Conservation (phyloP, 37 sponge, comb jelly and placozoan species). For the Halichondria panicea region DNA sequence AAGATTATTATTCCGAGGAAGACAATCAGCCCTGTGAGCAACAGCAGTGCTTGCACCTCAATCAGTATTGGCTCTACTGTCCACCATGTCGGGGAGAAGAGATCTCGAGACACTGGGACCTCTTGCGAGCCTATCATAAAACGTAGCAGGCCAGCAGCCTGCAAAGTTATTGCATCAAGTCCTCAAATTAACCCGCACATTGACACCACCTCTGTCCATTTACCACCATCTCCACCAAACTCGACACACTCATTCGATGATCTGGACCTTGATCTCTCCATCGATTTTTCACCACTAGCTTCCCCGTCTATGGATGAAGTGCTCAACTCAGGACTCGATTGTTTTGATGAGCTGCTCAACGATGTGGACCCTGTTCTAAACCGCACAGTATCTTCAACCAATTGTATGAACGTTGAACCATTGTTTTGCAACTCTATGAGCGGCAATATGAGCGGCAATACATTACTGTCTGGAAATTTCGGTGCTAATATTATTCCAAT, state of each 20-base stretch:
- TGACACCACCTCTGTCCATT: background rate
- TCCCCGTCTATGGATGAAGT: constrained; percentile 32
- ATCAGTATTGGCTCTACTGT: constrained; percentile 1
- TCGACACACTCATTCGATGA: constrained; percentile 41
- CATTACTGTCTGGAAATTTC: constrained; percentile 3
- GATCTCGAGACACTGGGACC: background rate
- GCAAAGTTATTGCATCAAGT: background rate
- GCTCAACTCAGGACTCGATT: constrained; percentile 36
- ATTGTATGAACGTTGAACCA: background rate
- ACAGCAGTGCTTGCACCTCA: background rate
- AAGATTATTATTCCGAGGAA: background rate
- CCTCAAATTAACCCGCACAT: background rate
- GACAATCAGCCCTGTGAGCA: background rate
- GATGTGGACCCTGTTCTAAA: constrained; percentile 43
- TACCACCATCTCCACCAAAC: constrained; percentile 59
- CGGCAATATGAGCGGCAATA: too few relatives aligned
- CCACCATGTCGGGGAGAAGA: constrained; percentile 9
- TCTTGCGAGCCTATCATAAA: background rate
- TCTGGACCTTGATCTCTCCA: constrained; percentile 22
- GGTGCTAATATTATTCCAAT: background rate
- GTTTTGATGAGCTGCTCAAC: constrained; percentile 58
- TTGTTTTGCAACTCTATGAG: constrained; percentile 5
- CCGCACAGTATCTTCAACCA: background rate
- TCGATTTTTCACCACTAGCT: constrained; percentile 40
- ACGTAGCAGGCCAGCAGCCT: background rate